Conservation (phyloP, 2,113 vertebrate species). For the Balaenoptera acutorostrata region DNA sequence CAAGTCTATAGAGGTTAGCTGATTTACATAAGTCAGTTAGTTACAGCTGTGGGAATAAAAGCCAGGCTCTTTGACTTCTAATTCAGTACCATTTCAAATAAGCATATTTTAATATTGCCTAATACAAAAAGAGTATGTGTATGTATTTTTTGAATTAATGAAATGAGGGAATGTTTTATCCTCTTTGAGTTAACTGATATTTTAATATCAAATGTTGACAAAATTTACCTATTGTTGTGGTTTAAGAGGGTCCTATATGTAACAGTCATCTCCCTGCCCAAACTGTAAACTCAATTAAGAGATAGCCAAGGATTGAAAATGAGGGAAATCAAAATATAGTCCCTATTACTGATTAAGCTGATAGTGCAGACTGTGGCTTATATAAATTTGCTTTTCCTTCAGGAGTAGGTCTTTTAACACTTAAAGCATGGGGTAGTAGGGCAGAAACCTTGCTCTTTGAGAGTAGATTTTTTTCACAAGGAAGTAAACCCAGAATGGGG, state of each 20-base stretch:
- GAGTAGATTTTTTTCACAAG: background rate
- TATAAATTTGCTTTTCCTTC: background rate
- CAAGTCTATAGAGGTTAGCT: background rate
- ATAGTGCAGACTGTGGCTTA: background rate
- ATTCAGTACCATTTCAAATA: background rate
- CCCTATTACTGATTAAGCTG: background rate
- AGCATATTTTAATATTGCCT: background rate
- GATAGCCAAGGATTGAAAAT: background rate
- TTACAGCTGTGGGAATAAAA: background rate
- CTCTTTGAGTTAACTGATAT: constrained; percentile 59
- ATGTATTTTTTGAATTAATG: constrained; percentile 73
- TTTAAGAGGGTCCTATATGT: background rate
- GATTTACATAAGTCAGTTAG: background rate
- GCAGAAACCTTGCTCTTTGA: background rate
- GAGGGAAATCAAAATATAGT: background rate
- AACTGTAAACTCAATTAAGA: background rate
- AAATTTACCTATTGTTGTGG: background rate
- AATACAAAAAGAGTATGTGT: constrained; percentile 2
- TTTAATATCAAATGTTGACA: constrained; percentile 47
- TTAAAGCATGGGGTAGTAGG: background rate
- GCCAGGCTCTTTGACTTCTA: background rate
- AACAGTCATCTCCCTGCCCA: background rate
- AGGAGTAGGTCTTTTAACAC: background rate
- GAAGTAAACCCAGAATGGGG: background rate
- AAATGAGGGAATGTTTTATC: constrained; percentile 71